Evolutionary conservation across 2,113 vertebrate species (phyloP).

Genomic region (Piprites chloris): DNA sequence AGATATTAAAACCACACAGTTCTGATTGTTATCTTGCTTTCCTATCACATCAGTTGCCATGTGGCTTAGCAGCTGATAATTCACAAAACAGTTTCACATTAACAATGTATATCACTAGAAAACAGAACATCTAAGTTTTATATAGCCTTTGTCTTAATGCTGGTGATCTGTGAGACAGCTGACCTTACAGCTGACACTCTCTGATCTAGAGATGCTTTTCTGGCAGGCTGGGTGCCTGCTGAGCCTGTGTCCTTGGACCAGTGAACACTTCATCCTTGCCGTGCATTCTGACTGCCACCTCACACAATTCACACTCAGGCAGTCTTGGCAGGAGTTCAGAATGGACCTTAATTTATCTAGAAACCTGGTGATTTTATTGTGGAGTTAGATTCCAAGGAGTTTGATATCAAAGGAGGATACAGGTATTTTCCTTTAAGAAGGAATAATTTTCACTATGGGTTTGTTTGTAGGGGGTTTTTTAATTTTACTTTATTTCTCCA

Average conservation of each 20-base stretch:
- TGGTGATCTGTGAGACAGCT: not conserved
- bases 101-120: not conserved
- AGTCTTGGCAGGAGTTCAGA: not conserved
- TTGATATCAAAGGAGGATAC: not conserved
- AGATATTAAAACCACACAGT: not conserved
- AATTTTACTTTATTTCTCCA: not conserved
- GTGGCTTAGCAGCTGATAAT: constrained; percentile 23
- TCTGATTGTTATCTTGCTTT: not conserved
- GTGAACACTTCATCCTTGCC: not conserved
- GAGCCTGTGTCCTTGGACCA: not conserved
- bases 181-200: not conserved
- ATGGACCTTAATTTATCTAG: not conserved
- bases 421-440: not conserved
- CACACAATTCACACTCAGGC: not conserved
- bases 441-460: not conserved
- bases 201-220: not conserved
- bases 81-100: not conserved
- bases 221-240: not conserved
- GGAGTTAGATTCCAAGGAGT: not conserved
- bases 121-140: not conserved
- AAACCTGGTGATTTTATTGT: not conserved
- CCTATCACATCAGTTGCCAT: not conserved
- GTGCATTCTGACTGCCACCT: not conserved
- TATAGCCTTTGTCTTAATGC: not conserved
- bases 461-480: not conserved